Evolutionary conservation across 2,888 invertebrate genomes (phyloP), one percentile per base, ranked within the genome.

Genomic region (Synanthedon formicaeformis): DNA sequence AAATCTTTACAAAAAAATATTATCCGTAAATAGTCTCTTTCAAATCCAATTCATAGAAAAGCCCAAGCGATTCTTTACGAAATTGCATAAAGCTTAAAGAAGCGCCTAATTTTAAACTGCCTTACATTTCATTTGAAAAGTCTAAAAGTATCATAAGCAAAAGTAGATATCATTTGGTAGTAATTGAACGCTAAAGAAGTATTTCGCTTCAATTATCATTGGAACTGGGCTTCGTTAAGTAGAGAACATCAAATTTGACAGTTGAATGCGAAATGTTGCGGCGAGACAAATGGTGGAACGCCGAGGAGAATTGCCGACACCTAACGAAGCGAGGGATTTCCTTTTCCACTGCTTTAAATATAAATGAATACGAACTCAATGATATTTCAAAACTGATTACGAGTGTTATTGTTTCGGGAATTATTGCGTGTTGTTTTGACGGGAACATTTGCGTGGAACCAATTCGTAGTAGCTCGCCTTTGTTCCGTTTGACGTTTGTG

Each of bases 171-270:
- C 12, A 14, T 45, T 45, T 45, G 14, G 11, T 12, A 45, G 45
- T 13, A 45, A 12, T 45, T 45, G 45, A 45, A 45, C 18, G 4
- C 40, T 12, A 50, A 40, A 13, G 23, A 50, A 50, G 13, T 14
- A n/a, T 48, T 8, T 14, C 16, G 12, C 41, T 52, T 54, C 50
- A 54, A 54, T 52, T 49, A 49, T 10, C 18, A 18, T 49, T 49
- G 13, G 49, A 53, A 54, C 55, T 52, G 56, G 56, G 64, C 60
- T 61, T 66, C 65, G 68, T 66, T 71, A 66, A 69, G 68, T 64
- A 66, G 61, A 64, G 61, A 64, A 69, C 66, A 73, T 71, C 67
- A 68, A 68, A 69, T 72, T 72, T 73, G 74, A 72, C 72, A 73
- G 70, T 64, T 69, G 66, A 72, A 71, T 68, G 65, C 63, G 63